Evolutionary conservation across 1,140 invertebrate species (phyloP), one percentile per base, ranked within the genome.

Genomic region (Megalonaias nervosa): DNA sequence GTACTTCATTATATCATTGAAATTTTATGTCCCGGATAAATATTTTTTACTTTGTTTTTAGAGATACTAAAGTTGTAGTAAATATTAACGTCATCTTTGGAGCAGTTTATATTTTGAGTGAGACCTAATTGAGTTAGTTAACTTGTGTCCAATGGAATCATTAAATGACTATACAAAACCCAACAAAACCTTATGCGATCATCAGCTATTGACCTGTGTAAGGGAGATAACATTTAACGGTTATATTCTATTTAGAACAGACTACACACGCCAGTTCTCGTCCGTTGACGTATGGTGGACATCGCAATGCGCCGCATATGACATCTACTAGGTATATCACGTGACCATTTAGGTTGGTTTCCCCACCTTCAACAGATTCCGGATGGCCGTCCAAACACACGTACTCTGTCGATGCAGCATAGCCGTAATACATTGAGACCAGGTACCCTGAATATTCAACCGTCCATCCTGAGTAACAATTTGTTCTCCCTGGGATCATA

Each of bases 381-480:
- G 72, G 67, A 4, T 48, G 1, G 13, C 9, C 15, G 56, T 79
- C 77, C n/a, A 74, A 21, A 56, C 77, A 79, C 3, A 31, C 67
- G 38, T 57, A 70, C 9, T 64, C 19, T n/a, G 56, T 21, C 6
- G 61, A 67, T 17, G 13, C 69, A 14, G 13, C 17, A 38, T 56
- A 60, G 0, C 15, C 2, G 38, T 23, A 14, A 9, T 74, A 13
- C 5, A 15, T n/a, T 13, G 79, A 17, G 61, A 75, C 61, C 23
- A 77, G 23, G 61, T 81, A 73, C 1, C 77, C 77, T 0, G 26
- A 55, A 60, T 79, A 79, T 64, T 75, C 77, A 13, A 64, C 55
- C 23, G 75, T 81, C 76, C 76, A 81, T 58, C 75, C 75, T 2
- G 71, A 67, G 60, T 78, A 75, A 66, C 80, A 81, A 19, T 69